These are phyloP conservation scores for Antedon mediterranea DNA, from an alignment of 53 echinoderm and acorn worm species.

Conservation along the genomic window DNA sequence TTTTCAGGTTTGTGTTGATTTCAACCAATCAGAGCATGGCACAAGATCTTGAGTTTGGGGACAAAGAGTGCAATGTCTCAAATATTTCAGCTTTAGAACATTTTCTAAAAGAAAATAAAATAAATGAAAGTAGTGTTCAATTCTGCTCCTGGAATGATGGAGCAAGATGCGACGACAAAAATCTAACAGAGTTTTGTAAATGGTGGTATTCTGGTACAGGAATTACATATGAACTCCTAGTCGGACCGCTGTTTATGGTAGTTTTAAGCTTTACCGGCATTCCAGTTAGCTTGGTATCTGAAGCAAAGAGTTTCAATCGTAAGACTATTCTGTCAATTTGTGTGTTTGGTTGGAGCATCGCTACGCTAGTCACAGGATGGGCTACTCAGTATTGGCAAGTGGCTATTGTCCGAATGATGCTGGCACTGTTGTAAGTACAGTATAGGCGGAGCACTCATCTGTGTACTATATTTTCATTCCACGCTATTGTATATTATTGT, in stretches of 20 bases:
- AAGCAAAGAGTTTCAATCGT: slow-evolving; percentile 11
- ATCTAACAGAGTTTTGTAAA: slow-evolving; percentile 11
- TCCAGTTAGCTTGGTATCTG: slow-evolving; percentile 11
- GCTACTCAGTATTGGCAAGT: slow-evolving; percentile 12
- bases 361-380: slow-evolving; percentile 3
- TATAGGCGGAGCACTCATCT: too few relatives aligned
- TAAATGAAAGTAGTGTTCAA: neutral
- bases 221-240: slow-evolving; percentile 20
- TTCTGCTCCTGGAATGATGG: slow-evolving; percentile 8
- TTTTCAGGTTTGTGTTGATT: slow-evolving; percentile 22
- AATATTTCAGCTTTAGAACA: neutral
- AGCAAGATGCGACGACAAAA: neutral
- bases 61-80: slow-evolving; percentile 7
- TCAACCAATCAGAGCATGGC: slow-evolving; percentile 26
- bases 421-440: slow-evolving; percentile 40
- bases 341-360: slow-evolving; percentile 16
- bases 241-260: slow-evolving; percentile 31
- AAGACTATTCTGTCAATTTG: slow-evolving; percentile 16
- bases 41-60: slow-evolving; percentile 26
- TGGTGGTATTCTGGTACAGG: slow-evolving; percentile 32
- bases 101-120: neutral
- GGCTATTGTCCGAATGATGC: slow-evolving; percentile 9
- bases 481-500: too few relatives aligned
- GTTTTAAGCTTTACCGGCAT: slow-evolving; percentile 21
- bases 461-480: too few relatives aligned